Evolutionary conservation across 2,888 invertebrate genomes (phyloP).

Genomic region (Seira musarum): DNA sequence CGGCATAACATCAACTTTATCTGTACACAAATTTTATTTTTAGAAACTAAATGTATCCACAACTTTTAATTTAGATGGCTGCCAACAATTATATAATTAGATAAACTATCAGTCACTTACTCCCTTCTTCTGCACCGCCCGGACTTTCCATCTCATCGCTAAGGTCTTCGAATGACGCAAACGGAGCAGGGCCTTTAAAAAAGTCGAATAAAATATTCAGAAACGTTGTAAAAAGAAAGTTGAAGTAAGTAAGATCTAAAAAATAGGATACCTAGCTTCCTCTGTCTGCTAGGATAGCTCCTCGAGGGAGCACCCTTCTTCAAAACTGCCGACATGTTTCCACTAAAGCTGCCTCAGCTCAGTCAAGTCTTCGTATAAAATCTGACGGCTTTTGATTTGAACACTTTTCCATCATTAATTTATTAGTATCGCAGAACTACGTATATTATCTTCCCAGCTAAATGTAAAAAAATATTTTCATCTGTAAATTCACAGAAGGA

Average conservation of each 20-base stretch:
- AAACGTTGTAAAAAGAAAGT: no score
- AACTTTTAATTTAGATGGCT: no score
- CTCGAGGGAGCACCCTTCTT: conserved; percentile 66
- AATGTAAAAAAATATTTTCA: background rate
- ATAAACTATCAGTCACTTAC: conserved; percentile 30
- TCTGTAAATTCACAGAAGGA: background rate
- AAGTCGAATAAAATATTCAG: no score
- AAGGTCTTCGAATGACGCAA: conserved; percentile 94
- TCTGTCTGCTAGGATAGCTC: conserved; percentile 74
- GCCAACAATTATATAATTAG: background rate
- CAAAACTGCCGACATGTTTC: conserved; percentile 56
- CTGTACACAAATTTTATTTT: no score
- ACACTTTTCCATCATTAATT: conserved; percentile 12
- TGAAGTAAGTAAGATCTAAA: no score
- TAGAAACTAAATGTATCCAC: no score
- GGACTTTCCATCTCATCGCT: conserved; percentile 83
- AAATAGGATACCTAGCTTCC: no score
- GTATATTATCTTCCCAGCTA: no score
- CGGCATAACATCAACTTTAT: conserved; percentile 71
- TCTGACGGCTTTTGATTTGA: background rate
- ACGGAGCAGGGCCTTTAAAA: conserved; percentile 95
- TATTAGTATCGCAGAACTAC: conserved; percentile 8
- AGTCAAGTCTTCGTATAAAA: conserved; percentile 21
- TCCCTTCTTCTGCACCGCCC: conserved; percentile 38
- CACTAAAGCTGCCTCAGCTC: no score